Evolutionary conservation across 1,140 invertebrate genomes (phyloP), one percentile per base, ranked within the genome.

Genomic region (Melitaea cinxia): DNA sequence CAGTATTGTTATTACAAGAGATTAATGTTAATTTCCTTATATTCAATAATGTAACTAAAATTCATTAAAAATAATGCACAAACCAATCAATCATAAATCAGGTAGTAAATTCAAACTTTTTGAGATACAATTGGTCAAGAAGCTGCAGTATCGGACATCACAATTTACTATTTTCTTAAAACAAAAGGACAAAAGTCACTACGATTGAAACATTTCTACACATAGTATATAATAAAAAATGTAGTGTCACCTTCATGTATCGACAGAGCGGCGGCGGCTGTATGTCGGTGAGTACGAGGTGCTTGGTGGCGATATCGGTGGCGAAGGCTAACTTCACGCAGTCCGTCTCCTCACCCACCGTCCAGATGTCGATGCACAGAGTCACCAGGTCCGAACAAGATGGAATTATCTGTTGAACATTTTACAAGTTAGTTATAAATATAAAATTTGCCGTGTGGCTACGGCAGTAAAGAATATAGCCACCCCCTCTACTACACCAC

Each of bases 291-390:
- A 98, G 93, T 21, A 98, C 94, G 23, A 98, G 91, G 47, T 96
- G 95, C 73, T 96, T 95, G 12, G 91, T 93, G 7, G 95, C 95
- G 72, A 99, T 98, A 83, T 98, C 97, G 0, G 95, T 93, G 9
- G 96, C 95, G 50, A 97, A 94, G 1, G 96, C 95, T n/a, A 99
- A 92, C 68, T 97, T 93, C 63, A 95, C 94, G 24, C 95, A 94
- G 88, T 98, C 97, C 1, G 91, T 91, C 77, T 98, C 97, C 85
- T 98, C 97, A 52, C 94, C 94, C 47, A 93, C 93, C 52, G 95
- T 93, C 97, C 97, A 98, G 47, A 97, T 95, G 83, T 99, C 97
- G 68, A 99, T 95, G 47, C 95, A 96, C 0, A 98, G 82, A 0
- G 96, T 97, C 2, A 97, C 95, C 28, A 98, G 87, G 82, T 98